phyloP scores from a whole-genome alignment of 2,797 vertebrate species.

The Melanotaenia boesemani region DNA sequence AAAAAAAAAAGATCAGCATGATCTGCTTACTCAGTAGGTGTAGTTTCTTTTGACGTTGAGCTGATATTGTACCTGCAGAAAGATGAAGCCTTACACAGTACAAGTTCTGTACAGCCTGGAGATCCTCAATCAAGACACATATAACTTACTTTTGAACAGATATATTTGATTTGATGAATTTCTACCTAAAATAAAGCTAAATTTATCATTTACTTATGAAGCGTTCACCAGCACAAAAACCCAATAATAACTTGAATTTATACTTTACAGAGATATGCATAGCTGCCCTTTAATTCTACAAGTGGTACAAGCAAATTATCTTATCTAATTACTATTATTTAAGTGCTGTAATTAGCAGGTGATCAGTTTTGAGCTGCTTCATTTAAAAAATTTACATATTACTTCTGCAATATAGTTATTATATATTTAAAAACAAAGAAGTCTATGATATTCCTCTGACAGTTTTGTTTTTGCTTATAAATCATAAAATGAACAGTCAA shows the following conservation, averaged over 20 bases:
- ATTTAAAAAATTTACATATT: neutral
- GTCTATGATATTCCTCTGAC: too few species aligned
- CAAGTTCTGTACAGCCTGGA: neutral
- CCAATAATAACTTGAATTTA: neutral
- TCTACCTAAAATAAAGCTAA: too few species aligned
- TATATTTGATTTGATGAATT: too few species aligned
- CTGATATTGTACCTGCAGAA: conserved; percentile 2
- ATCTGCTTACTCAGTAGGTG: conserved; percentile 24
- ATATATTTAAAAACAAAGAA: too few species aligned
- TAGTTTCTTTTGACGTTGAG: conserved; percentile 26
- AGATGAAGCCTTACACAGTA: neutral
- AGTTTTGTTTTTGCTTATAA: too few species aligned
- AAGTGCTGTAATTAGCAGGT: neutral
- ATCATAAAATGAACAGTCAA: too few species aligned
- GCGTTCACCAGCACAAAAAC: neutral
- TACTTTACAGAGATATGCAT: neutral
- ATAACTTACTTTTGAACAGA: neutral
- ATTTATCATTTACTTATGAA: neutral
- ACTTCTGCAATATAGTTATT: neutral
- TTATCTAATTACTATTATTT: neutral
- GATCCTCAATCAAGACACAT: neutral
- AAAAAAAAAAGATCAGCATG: too few species aligned
- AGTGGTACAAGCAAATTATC: neutral
- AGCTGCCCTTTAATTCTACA: neutral
- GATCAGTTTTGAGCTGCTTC: neutral